Conservation (phyloP, 2,113 vertebrate genomes). For the Sarotherodon lohbergeri region DNA sequence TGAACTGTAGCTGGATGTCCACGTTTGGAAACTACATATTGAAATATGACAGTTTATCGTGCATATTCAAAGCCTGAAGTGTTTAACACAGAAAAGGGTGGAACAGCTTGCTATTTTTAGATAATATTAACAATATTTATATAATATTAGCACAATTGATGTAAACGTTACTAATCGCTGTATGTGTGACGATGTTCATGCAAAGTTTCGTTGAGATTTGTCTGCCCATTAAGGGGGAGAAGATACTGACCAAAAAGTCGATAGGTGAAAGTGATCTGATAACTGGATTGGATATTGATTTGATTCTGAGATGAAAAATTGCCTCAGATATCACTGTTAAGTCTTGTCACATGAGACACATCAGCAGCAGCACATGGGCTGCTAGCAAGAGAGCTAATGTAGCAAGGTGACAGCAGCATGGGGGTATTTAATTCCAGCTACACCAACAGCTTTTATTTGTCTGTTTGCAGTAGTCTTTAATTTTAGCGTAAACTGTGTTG, state of each 20-base stretch:
- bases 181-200: not conserved
- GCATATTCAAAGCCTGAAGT: not conserved
- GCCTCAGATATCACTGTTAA: not conserved
- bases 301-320: not conserved
- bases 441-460: not conserved
- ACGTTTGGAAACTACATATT: not conserved
- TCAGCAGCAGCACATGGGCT: not conserved
- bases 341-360: not conserved
- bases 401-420: not conserved
- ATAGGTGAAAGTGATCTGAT: not conserved
- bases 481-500: not conserved
- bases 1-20: not conserved
- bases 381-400: not conserved
- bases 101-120: not conserved
- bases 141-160: not conserved
- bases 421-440: not conserved
- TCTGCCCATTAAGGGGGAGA: not conserved
- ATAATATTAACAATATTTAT: not conserved
- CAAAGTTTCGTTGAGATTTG: not conserved
- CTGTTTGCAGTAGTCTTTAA: not conserved
- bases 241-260: not conserved
- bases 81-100: not conserved
- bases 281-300: not conserved
- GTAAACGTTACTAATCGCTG: not conserved
- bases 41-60: not conserved